Evolutionary conservation across 1,140 invertebrate genomes (phyloP), one percentile per base, ranked within the genome.

Genomic region (Sycophila sp.): DNA sequence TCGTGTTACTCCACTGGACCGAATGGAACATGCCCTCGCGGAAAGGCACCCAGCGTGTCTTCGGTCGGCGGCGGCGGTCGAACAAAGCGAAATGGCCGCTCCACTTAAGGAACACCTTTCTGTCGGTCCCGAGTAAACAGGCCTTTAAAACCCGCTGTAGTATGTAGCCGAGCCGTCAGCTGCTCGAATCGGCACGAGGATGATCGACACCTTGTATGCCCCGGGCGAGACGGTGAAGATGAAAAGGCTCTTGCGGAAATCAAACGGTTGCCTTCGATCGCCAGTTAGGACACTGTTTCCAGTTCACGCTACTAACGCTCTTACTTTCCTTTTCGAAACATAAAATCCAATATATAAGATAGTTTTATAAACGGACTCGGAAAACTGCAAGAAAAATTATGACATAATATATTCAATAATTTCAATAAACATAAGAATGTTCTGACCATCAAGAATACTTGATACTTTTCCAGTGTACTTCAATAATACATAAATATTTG

Each of bases 131-230:
- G 34, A 67, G 30, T 56, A 67, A 67, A 67, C 64, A 67, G 10
- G 5, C 10, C 26, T 56, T 49, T 56, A 42, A 55, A 42, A 55
- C 10, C 42, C 38, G 17, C 28, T 47, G 6, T 11, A 47, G 17
- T n/a, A 5, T 38, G 19, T 10, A 38, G 19, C 15, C 7, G 10
- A n/a, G n/a, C 13, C 7, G 40, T 38, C 40, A 68, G 66, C 66
- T 59, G 55, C 30, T 22, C 15, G 38, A 59, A 49, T 68, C 55
- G 42, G 38, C 17, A 19, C 42, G 24, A 28, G 11, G 11, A 4
- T 69, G 56, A 60, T 69, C 56, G 56, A 69, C 66, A 38, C 34
- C 58, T 62, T 53, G 56, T 62, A 47, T 62, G 32, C 34, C n/a
- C n/a, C n/a, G 24, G 24, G 49, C 8, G 24, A n/a, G n/a, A 15